phyloP scores from a whole-genome alignment of 2,888 invertebrate genomes.

The Cremastobaeus sp. region DNA sequence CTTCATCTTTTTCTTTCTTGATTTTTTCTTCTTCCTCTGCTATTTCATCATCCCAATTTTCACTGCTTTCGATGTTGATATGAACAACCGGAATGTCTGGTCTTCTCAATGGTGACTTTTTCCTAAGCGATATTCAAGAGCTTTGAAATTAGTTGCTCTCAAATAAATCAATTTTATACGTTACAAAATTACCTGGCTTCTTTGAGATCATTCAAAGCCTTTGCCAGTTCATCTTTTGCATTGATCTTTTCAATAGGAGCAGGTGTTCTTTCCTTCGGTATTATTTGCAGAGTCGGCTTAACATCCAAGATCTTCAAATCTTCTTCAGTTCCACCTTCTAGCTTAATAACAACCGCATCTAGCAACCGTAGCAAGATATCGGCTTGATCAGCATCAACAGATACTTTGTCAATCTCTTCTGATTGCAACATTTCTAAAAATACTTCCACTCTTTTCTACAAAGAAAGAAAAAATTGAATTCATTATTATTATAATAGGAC shows the following conservation, averaged over 20 bases:
- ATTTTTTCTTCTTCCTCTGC: constrained; percentile 72
- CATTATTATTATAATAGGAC: no score
- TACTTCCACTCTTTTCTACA: constrained; percentile 90
- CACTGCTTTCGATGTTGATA: constrained; percentile 67
- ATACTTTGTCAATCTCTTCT: constrained; percentile 86
- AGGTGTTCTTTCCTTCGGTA: constrained; percentile 64
- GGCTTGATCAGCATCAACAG: constrained; percentile 91
- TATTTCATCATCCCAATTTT: constrained; percentile 69
- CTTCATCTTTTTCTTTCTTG: constrained; percentile 72
- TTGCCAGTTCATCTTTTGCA: constrained; percentile 63
- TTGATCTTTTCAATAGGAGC: constrained; percentile 68
- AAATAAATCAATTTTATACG: no score
- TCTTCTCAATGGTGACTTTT: constrained; percentile 31
- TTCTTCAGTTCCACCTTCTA: constrained; percentile 95
- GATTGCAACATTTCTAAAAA: constrained; percentile 90
- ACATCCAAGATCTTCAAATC: constrained; percentile 91
- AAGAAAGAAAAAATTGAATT: no score
- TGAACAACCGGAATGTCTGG: constrained; percentile 13
- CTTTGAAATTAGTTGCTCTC: no score
- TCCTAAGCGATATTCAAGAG: constrained; percentile 22
- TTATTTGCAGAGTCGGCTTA: constrained; percentile 66
- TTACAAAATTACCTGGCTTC: constrained; percentile 65
- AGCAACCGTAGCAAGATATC: constrained; percentile 91
- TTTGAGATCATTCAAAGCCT: constrained; percentile 67
- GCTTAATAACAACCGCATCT: constrained; percentile 96